Base-by-base conservation (phyloP, 2,888 invertebrate genomes). In the Oscheius sp. region DNA sequence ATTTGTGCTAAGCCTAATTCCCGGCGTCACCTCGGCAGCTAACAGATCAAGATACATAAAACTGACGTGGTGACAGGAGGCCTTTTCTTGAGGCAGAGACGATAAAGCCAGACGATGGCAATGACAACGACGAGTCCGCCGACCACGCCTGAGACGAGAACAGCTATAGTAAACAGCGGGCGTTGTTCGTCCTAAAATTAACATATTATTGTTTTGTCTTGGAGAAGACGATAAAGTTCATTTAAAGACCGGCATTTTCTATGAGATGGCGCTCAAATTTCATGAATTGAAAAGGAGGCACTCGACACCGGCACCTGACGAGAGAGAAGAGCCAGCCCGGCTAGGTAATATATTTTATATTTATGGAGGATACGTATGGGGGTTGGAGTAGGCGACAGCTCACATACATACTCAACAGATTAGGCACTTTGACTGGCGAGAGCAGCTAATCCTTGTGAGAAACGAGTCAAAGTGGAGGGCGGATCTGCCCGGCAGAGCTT, bases 81-180 rank as follows among this genome's bases (percentile, higher is more conserved):
- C 59, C 80, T 46, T 52, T 81, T 77, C 69, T 81, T 83, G 71
- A 84, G 76, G 76, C 84, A 84, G 74, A 79, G 82, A 53, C 81
- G 76, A 74, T 84, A 84, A 75, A 84, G 78, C 76, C 83, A 84
- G 73, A 84, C 82, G 70, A 82, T 83, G 69, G 82, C 77, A 75
- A 84, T 83, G 78, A 84, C 84, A 75, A 82, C 79, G 77, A 78
- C 75, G 76, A 84, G 76, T 72, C 83, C 84, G 73, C 84, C 84
- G 83, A 82, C 83, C 78, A 84, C 84, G 75, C 84, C 84, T 74
- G 77, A 78, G 56, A 84, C 78, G 73, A 83, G 80, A 35, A 84
- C 79, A 59, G 76, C 76, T 79, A 83, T 83, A 56, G 82, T 82
- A 76, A 82, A 82, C 82, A 82, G 78, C 72, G 82, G 82, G 74